These are phyloP conservation scores for Ophion ellenae DNA, from an alignment of 2,888 invertebrate species.

Conservation along the genomic window DNA sequence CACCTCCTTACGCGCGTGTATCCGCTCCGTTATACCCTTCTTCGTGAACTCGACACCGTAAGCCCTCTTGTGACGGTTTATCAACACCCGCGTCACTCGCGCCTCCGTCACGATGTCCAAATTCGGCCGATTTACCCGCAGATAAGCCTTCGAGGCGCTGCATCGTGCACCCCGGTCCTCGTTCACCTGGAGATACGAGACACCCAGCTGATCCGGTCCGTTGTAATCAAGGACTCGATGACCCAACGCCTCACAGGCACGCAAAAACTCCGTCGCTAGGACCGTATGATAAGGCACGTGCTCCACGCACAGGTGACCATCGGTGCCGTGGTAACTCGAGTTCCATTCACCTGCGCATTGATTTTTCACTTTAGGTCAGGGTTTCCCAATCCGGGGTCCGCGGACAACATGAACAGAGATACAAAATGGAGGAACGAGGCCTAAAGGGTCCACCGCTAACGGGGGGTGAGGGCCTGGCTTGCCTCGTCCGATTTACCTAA, in stretches of 20 bases:
- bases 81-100: slow-evolving; percentile 76
- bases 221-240: slow-evolving; percentile 83
- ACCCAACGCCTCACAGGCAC: slow-evolving; percentile 81
- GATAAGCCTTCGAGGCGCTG: slow-evolving; percentile 85
- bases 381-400: too few species aligned
- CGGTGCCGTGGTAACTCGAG: slow-evolving; percentile 80
- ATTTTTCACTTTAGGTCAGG: neutral
- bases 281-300: slow-evolving; percentile 81
- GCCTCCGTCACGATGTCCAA: slow-evolving; percentile 79
- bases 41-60: slow-evolving; percentile 84
- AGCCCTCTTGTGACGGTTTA: slow-evolving; percentile 77
- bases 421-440: too few species aligned
- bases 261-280: slow-evolving; percentile 79
- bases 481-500: too few species aligned
- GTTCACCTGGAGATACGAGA: slow-evolving; percentile 85
- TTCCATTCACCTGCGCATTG: slow-evolving; percentile 86
- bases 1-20: slow-evolving; percentile 86
- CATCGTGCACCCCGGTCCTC: slow-evolving; percentile 85
- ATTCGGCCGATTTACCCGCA: slow-evolving; percentile 83
- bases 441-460: too few species aligned
- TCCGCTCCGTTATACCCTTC: slow-evolving; percentile 84
- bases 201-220: slow-evolving; percentile 84
- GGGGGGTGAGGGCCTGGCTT: too few species aligned
- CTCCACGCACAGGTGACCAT: slow-evolving; percentile 82
- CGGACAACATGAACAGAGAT: too few species aligned